Conservation (phyloP, 92 coral and sea anemone genomes). For the Epizoanthus rinbou region DNA sequence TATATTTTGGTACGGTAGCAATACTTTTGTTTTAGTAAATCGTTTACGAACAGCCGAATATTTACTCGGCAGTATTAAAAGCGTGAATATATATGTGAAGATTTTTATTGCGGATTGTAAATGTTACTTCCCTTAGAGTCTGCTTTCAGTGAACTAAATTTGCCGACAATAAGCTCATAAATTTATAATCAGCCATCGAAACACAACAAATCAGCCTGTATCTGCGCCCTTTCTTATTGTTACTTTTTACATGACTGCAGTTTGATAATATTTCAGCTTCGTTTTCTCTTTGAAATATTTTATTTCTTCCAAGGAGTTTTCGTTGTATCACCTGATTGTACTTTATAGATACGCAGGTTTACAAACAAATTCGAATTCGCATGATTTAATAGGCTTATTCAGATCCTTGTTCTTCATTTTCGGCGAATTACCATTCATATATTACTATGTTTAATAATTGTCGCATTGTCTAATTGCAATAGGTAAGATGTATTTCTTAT, state of each 20-base stretch:
- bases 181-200: slow-evolving; percentile 3
- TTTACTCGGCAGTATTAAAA: background rate
- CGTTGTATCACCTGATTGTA: no score
- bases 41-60: background rate
- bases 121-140: slow-evolving; percentile 5
- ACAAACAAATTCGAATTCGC: background rate
- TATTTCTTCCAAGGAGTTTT: background rate
- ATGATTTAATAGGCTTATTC: background rate
- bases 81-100: no score
- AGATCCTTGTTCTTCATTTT: slow-evolving; percentile 1
- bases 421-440: background rate
- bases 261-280: background rate
- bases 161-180: slow-evolving; percentile 6
- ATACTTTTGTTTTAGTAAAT: slow-evolving; percentile 24
- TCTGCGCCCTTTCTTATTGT: background rate
- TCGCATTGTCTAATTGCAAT: background rate
- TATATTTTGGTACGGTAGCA: background rate
- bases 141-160: slow-evolving; percentile 15
- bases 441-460: slow-evolving; percentile 14
- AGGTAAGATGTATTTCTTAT: background rate
- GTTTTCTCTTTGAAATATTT: background rate
- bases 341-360: no score
- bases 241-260: background rate
- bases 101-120: slow-evolving; percentile 11
- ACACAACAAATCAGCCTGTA: background rate